Evolutionary conservation across 1,140 invertebrate species (phyloP).

Genomic region (Papilio polytes): DNA sequence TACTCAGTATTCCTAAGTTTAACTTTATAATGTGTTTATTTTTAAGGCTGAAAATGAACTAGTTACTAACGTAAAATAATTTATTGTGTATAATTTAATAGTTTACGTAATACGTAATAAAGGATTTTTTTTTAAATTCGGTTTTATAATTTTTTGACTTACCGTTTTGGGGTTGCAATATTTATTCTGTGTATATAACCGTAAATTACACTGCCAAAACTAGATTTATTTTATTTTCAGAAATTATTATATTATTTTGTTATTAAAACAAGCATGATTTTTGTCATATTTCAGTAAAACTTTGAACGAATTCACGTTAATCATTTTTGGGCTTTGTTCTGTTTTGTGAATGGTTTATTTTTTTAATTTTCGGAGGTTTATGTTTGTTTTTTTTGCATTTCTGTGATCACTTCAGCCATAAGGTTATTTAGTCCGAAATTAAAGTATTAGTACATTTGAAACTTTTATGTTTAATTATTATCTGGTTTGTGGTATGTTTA

Average conservation of each 20-base stretch:
- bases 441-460: constrained; percentile 62
- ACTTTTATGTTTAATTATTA: neutral
- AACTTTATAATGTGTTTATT: no score
- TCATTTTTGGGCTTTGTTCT: constrained; percentile 29
- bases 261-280: neutral
- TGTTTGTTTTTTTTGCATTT: constrained; percentile 73
- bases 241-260: no score
- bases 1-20: no score
- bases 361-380: constrained; percentile 65
- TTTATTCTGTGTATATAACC: no score
- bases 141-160: neutral
- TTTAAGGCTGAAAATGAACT: no score
- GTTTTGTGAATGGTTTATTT: constrained; percentile 48
- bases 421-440: constrained; percentile 50
- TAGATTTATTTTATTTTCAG: no score
- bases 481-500: neutral
- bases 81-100: constrained; percentile 12
- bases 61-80: neutral
- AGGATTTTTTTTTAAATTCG: neutral
- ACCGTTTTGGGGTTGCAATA: no score
- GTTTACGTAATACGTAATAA: constrained; percentile 4
- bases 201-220: no score
- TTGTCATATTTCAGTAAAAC: neutral
- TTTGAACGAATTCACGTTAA: neutral
- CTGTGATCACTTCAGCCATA: constrained; percentile 73